Evolutionary conservation across 2,888 invertebrate species (phyloP).

Genomic region (Eristalinus sepulchralis): DNA sequence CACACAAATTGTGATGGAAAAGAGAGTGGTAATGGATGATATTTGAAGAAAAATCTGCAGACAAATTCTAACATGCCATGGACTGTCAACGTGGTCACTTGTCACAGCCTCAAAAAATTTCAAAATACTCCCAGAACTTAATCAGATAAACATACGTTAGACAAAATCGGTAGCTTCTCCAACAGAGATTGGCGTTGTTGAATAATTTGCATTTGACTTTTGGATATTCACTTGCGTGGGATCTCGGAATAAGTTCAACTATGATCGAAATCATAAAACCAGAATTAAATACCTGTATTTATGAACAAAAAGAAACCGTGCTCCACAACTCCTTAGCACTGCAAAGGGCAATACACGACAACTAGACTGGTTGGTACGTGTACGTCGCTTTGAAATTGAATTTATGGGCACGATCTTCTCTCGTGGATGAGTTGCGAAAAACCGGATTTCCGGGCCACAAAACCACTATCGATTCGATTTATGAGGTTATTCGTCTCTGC

Average conservation of each 20-base stretch:
- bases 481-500: background rate
- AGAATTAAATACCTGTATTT: background rate
- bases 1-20: too few relatives aligned
- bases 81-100: too few relatives aligned
- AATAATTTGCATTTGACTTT: background rate
- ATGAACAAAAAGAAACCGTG: background rate
- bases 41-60: too few relatives aligned
- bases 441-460: background rate
- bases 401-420: background rate
- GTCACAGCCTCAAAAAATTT: too few relatives aligned
- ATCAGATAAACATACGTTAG: too few relatives aligned
- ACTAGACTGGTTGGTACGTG: background rate
- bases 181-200: background rate
- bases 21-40: too few relatives aligned
- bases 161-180: background rate
- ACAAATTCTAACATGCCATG: too few relatives aligned
- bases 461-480: background rate
- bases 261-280: background rate
- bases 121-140: too few relatives aligned
- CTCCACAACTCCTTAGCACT: background rate
- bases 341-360: background rate
- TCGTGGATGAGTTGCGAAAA: background rate
- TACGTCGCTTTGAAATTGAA: background rate
- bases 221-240: background rate
- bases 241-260: background rate